phyloP scores from a whole-genome alignment of 2,797 vertebrate species.

The Manis pentadactyla region DNA sequence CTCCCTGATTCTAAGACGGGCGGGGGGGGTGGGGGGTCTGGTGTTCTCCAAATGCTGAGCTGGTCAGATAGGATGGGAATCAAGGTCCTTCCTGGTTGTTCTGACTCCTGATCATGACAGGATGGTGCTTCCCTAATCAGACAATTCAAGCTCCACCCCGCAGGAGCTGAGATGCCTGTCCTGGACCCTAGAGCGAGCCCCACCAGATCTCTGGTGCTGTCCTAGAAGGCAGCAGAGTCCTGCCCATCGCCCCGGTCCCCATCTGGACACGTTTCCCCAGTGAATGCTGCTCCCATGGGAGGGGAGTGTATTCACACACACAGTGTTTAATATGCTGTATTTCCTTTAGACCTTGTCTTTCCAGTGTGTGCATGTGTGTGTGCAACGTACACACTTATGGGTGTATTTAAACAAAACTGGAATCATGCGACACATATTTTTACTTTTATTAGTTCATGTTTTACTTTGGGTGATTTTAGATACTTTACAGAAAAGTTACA shows the following conservation, averaged over 20 bases:
- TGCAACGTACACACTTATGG: not conserved
- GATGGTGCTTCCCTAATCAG: not conserved
- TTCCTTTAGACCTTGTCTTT: not conserved
- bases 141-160: not conserved
- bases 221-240: not conserved
- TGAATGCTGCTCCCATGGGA: not conserved
- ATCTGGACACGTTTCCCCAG: not conserved
- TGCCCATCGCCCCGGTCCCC: not conserved
- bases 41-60: not conserved
- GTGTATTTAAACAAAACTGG: not conserved
- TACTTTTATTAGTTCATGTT: not conserved
- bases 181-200: not conserved
- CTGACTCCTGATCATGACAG: not conserved
- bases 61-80: not conserved
- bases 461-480: not conserved
- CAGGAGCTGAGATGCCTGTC: not conserved
- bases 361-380: not conserved
- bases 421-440: not conserved
- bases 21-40: too few relatives aligned
- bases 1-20: not conserved
- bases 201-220: not conserved
- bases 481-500: not conserved
- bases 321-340: too few relatives aligned
- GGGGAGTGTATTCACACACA: not conserved
- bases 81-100: accelerated